phyloP scores from a whole-genome alignment of 2,113 vertebrate genomes.

The Empidonax traillii region DNA sequence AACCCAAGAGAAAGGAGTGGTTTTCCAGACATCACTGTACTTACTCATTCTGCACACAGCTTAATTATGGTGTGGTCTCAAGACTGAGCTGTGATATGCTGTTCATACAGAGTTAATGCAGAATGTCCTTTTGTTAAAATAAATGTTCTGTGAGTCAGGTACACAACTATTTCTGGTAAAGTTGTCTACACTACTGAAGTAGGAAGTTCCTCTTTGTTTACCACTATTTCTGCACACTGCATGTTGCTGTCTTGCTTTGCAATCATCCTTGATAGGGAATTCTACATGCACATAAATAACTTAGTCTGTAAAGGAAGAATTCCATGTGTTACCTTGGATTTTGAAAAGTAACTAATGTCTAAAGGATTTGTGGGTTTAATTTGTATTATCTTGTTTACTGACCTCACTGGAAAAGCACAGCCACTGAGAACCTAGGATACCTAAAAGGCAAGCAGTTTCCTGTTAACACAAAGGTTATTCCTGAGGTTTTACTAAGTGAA shows the following conservation, averaged over 20 bases:
- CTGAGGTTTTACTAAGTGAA: conserved; percentile 3
- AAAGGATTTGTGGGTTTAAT: not conserved
- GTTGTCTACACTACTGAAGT: conserved; percentile 76
- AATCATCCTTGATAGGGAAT: conserved; percentile 24
- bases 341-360: not conserved
- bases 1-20: not conserved
- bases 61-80: conserved; percentile 52
- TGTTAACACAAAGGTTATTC: conserved; percentile 8
- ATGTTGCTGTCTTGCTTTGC: conserved; percentile 47
- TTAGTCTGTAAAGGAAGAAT: not conserved
- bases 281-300: not conserved
- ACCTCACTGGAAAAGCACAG: conserved; percentile 28
- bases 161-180: conserved; percentile 55
- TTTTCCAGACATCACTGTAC: conserved; percentile 41
- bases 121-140: conserved; percentile 51
- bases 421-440: conserved; percentile 5
- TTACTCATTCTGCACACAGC: conserved; percentile 45
- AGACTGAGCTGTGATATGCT: conserved; percentile 28
- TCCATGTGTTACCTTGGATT: not conserved
- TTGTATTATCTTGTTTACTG: not conserved
- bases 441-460: conserved; percentile 31
- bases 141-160: conserved; percentile 59
- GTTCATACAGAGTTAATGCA: conserved; percentile 33
- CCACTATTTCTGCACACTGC: conserved; percentile 56
- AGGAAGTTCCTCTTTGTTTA: conserved; percentile 68